Base-by-base conservation (phyloP, 1,140 invertebrate genomes). In the Eriosoma lanigerum region DNA sequence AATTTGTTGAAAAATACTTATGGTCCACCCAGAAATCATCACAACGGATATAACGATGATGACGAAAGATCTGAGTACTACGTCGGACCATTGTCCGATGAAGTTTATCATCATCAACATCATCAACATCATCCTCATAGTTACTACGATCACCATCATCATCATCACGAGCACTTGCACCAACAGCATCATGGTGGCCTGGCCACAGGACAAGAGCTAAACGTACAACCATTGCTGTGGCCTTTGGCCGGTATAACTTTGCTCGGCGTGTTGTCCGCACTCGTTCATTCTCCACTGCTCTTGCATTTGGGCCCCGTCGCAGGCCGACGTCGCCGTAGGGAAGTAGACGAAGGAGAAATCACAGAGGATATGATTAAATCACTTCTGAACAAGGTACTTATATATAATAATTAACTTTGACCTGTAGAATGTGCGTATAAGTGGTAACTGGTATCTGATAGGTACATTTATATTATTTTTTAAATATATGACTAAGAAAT, bases 201-300 rank as follows among this genome's bases (percentile, higher is more conserved):
- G 76, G 44, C n/a, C 50, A 50, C 52, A n/a, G n/a, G n/a, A n/a
- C n/a, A n/a, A n/a, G 78, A 83, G 50, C 60, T 81, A 19, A 66
- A 81, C 17, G 21, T 83, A 21, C 83, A 83, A 24, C 87, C 89
- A 44, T 85, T 91, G n/a, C 84, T 92, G 19, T 88, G 91, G 83
- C 92, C 93, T 0, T 85, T 94, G 81, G 92, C 92, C 13, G 93
- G 92, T 48, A 89, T 93, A 13, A 92, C 93, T 1, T 86, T 94
- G 13, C 87, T 94, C 38, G 93, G 93, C 26, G 92, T 92, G 9
- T 92, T 92, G 0, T 92, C 92, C 26, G 91, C 92, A 5, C 85
- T 93, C 52, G 91, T 92, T 52, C 90, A 90, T 66, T 93, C 93
- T 86, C 93, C 93, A 1, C 88, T 93, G 46, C 87, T 94, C 17